A percentile compares a stretch with the other conserved stretches of the same genome.
Conservation (phyloP, 2,113 vertebrate species). For the Oncorhynchus mykiss region DNA sequence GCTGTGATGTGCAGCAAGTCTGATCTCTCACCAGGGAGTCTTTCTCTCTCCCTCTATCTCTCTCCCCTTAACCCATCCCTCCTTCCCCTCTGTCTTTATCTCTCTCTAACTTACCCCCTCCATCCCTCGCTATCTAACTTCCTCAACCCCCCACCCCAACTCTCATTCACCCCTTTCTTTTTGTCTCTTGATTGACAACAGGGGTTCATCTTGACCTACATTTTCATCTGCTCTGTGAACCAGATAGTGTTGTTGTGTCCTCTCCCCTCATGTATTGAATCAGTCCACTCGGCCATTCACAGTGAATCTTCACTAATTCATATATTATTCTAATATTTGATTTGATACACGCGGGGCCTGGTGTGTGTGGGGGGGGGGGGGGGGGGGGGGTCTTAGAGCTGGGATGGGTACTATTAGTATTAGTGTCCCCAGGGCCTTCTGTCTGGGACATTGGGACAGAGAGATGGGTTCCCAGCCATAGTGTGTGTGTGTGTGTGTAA, state of each 20-base stretch:
- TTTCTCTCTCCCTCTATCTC: neutral
- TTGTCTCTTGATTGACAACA: slow-evolving; percentile 68
- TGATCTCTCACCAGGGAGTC: slow-evolving; percentile 34
- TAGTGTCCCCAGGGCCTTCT: slow-evolving; percentile 59
- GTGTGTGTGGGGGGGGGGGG: neutral
- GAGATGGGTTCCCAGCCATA: slow-evolving; percentile 40
- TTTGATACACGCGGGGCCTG: neutral
- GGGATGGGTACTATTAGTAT: slow-evolving; percentile 10
- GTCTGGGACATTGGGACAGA: slow-evolving; percentile 57
- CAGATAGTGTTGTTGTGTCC: slow-evolving; percentile 49
- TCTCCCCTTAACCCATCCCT: no score
- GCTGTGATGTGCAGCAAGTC: slow-evolving; percentile 42
- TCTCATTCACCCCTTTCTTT: slow-evolving; percentile 29
- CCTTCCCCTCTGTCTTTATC: neutral
- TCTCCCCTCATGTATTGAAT: slow-evolving; percentile 52
- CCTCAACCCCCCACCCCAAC: slow-evolving; percentile 13
- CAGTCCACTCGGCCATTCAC: slow-evolving; percentile 26
- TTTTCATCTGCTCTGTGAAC: slow-evolving; percentile 75
- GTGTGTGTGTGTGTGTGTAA: no score
- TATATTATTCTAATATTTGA: neutral
- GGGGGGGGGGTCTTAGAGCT: slow-evolving; percentile 24
- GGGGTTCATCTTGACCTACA: slow-evolving; percentile 72
- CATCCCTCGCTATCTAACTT: no score
- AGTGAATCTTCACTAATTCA: slow-evolving; percentile 39
- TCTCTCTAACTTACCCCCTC: neutral